phyloP scores from a whole-genome alignment of 2,888 invertebrate genomes.

The Dynastes hyllus region DNA sequence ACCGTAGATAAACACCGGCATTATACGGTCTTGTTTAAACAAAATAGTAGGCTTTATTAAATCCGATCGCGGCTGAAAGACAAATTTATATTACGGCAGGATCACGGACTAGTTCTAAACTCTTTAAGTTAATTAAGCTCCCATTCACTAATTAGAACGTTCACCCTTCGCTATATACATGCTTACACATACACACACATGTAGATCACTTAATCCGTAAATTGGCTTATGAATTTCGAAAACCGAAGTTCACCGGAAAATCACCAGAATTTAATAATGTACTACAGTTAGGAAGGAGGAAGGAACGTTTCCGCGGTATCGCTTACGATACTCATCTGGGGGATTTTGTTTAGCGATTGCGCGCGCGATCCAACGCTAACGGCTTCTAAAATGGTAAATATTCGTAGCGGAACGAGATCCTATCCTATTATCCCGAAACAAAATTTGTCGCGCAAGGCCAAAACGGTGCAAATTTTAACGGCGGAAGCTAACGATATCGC shows the following conservation, averaged over 20 bases:
- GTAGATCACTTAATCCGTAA: conserved; percentile 13
- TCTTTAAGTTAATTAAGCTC: conserved; percentile 40
- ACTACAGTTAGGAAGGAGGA: background rate
- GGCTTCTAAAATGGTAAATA: background rate
- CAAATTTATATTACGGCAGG: conserved; percentile 37
- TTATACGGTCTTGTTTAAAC: conserved; percentile 10
- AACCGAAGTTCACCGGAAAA: background rate
- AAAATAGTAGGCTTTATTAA: conserved; percentile 38
- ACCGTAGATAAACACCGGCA: conserved; percentile 6
- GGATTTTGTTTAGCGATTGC: background rate
- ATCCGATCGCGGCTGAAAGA: conserved; percentile 9
- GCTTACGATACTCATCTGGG: background rate
- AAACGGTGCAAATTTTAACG: conserved; percentile 30
- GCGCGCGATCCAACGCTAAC: background rate
- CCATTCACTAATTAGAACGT: conserved; percentile 40
- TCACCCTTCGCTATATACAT: conserved; percentile 13
- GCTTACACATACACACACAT: background rate
- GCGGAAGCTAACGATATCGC: conserved; percentile 31
- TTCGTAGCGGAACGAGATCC: too few relatives aligned
- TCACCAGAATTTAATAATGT: conserved; percentile 16
- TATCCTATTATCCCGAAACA: too few relatives aligned
- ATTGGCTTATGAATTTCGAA: conserved; percentile 14
- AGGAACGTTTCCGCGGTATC: background rate
- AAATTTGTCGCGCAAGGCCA: conserved; percentile 10
- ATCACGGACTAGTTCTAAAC: conserved; percentile 21